Percentiles rank a stretch among this genome's conserved stretches.
Evolutionary conservation across 2,797 vertebrate genomes (phyloP).

Genomic region (Rhinoraja longicauda): DNA sequence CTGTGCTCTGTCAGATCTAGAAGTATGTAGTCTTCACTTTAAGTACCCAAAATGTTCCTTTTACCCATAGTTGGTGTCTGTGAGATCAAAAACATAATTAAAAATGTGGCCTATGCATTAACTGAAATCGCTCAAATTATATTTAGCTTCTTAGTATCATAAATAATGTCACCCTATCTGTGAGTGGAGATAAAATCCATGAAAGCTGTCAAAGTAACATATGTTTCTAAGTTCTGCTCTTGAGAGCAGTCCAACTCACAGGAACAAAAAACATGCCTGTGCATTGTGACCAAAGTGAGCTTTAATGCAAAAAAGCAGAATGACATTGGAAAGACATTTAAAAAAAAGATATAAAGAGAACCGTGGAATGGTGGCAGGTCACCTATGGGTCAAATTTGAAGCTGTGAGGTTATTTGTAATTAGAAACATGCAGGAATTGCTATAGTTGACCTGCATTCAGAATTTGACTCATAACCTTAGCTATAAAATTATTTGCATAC

Average conservation of each 20-base stretch:
- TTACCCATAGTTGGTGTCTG: neutral
- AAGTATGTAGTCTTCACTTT: neutral
- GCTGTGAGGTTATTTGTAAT: neutral
- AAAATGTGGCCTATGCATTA: neutral
- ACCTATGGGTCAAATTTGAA: neutral
- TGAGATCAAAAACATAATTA: neutral
- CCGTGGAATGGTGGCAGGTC: neutral
- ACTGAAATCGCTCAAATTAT: neutral
- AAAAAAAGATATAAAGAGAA: neutral
- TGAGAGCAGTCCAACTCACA: neutral
- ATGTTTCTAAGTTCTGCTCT: too few species aligned
- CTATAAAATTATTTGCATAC: conserved; percentile 13
- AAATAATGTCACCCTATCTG: neutral
- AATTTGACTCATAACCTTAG: neutral
- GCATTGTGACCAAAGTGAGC: neutral
- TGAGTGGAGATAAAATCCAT: neutral
- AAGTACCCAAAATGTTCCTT: neutral
- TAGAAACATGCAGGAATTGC: neutral
- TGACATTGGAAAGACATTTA: neutral
- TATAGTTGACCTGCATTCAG: neutral
- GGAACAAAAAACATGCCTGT: neutral
- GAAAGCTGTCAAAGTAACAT: too few species aligned
- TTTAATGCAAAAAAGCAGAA: neutral
- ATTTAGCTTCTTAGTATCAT: neutral
- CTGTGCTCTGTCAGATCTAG: neutral